A percentile compares a stretch with the other conserved stretches of the same genome.
phyloP scores from a whole-genome alignment of 2,888 invertebrate genomes.

The Escarpia spicata region DNA sequence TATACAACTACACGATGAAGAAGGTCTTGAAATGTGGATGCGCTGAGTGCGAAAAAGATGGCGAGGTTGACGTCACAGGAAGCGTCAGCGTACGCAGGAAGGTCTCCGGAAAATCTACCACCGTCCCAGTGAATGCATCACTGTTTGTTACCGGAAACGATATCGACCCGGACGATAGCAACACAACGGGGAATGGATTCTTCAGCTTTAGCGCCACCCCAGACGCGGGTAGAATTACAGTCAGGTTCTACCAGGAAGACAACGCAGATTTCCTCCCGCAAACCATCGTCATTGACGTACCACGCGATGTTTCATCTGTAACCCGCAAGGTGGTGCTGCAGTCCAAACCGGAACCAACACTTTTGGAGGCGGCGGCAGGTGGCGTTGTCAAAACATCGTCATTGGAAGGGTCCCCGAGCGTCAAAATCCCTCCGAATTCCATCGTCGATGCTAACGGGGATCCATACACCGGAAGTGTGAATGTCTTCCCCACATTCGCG shows the following conservation, averaged over 20 bases:
- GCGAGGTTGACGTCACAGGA: background rate
- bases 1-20: background rate
- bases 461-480: background rate
- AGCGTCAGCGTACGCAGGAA: background rate
- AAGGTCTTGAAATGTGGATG: background rate
- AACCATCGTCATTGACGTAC: background rate
- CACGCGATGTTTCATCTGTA: background rate
- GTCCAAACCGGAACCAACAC: background rate
- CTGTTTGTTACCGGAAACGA: background rate
- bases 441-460: background rate
- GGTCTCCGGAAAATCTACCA: background rate
- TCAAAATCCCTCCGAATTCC: background rate
- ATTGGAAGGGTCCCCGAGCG: background rate
- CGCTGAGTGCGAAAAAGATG: background rate
- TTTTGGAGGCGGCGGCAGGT: background rate
- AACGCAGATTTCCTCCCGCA: background rate
- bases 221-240: background rate
- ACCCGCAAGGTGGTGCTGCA: background rate
- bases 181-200: background rate
- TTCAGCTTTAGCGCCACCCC: background rate
- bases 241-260: background rate
- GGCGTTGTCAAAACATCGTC: background rate
- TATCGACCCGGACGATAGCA: background rate
- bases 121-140: background rate
- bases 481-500: background rate